phyloP scores from a whole-genome alignment of 2,797 vertebrate species.

The Microctenopoma lineatum region DNA sequence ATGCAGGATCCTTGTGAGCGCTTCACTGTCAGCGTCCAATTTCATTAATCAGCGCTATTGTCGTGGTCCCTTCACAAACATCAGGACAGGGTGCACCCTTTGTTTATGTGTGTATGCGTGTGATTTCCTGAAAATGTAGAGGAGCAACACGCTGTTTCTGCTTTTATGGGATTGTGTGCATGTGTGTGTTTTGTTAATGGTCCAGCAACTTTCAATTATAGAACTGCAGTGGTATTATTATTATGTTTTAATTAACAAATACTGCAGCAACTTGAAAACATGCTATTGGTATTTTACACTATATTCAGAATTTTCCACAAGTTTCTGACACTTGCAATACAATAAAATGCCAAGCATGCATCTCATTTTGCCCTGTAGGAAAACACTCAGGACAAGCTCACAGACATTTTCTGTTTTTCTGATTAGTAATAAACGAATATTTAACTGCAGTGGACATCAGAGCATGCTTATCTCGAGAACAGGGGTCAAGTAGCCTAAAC shows the following conservation, averaged over 20 bases:
- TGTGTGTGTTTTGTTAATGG: constrained; percentile 3
- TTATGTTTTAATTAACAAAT: constrained; percentile 3
- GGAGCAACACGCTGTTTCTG: not conserved
- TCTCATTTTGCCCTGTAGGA: too few relatives aligned
- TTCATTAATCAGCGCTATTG: constrained; percentile 65
- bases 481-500: not conserved
- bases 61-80: constrained; percentile 16
- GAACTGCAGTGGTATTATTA: constrained; percentile 1
- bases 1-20: constrained; percentile 37
- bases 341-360: not conserved
- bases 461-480: not conserved
- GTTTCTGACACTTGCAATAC: not conserved
- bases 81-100: constrained; percentile 6
- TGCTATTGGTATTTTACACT: too few relatives aligned
- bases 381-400: too few relatives aligned
- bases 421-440: not conserved
- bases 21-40: constrained; percentile 29
- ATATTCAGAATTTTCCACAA: too few relatives aligned
- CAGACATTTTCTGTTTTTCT: not conserved
- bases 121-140: not conserved
- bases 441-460: not conserved
- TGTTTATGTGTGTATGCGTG: not conserved
- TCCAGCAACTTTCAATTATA: constrained; percentile 9
- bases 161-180: not conserved
- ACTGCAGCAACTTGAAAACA: not conserved